These are phyloP conservation scores for Netelia melanura DNA, from an alignment of 2,888 invertebrate species.

Conservation along the genomic window DNA sequence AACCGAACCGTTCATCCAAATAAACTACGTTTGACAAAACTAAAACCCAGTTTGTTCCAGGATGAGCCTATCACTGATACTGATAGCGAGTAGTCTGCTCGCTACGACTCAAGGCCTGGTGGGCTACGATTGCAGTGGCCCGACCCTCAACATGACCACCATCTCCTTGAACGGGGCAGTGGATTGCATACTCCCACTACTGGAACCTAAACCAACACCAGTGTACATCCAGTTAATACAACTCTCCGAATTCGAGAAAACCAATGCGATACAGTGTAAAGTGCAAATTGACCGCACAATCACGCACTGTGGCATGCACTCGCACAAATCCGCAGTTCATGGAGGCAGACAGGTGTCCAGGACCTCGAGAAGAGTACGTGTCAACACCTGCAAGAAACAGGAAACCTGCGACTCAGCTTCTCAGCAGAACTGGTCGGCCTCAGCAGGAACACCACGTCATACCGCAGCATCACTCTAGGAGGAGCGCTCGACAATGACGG, in stretches of 20 bases:
- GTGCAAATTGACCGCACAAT: slow-evolving; percentile 21
- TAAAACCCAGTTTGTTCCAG: not conserved
- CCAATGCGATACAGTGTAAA: slow-evolving; percentile 3
- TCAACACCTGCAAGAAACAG: slow-evolving; percentile 14
- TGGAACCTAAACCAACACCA: not conserved
- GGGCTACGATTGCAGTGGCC: slow-evolving; percentile 56
- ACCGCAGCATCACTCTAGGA: not conserved
- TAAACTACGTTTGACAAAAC: not conserved
- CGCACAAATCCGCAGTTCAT: slow-evolving; percentile 8
- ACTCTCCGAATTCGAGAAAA: not conserved
- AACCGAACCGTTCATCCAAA: slow-evolving; percentile 20
- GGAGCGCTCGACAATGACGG: slow-evolving; percentile 41
- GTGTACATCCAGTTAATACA: slow-evolving; percentile 5
- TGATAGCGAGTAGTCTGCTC: not conserved
- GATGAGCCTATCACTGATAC: not conserved
- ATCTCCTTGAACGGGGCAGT: slow-evolving; percentile 27
- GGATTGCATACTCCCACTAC: slow-evolving; percentile 30
- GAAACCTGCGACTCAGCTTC: not conserved
- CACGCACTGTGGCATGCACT: slow-evolving; percentile 15
- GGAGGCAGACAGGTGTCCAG: not conserved
- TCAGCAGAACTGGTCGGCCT: not conserved
- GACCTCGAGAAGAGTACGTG: not conserved
- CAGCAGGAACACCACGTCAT: not conserved
- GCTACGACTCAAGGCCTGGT: not conserved
- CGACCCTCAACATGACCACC: slow-evolving; percentile 47